Conservation (phyloP, 2,888 invertebrate genomes). For the Aquatica leii region DNA sequence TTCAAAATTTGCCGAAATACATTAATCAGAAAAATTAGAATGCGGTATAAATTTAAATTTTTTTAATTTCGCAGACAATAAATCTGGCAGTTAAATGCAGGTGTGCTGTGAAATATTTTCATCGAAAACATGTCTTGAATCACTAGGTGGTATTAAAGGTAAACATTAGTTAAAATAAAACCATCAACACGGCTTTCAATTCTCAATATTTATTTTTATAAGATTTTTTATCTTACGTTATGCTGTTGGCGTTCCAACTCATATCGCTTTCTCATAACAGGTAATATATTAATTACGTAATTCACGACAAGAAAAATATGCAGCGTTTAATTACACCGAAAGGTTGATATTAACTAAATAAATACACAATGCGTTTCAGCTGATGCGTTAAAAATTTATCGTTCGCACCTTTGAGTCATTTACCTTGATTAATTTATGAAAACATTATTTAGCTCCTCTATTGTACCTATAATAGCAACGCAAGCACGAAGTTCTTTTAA, state of each 20-base stretch:
- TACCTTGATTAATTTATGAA: neutral
- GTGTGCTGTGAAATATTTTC: conserved; percentile 29
- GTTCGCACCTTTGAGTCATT: neutral
- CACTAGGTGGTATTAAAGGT: conserved; percentile 43
- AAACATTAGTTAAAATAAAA: conserved; percentile 44
- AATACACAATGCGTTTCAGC: too few species aligned
- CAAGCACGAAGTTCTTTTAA: too few species aligned
- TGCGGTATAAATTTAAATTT: neutral
- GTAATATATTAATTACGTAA: conserved; percentile 18
- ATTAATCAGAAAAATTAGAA: too few species aligned
- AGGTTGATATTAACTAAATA: too few species aligned
- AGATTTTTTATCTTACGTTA: conserved; percentile 21
- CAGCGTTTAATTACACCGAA: conserved; percentile 9
- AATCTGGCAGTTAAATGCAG: conserved; percentile 18
- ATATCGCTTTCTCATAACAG: conserved; percentile 26
- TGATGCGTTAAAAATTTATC: too few species aligned
- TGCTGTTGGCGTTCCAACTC: neutral
- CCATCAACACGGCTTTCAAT: conserved; percentile 36
- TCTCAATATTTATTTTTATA: conserved; percentile 37
- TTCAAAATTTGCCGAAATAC: neutral
- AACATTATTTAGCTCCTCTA: neutral
- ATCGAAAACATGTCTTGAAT: conserved; percentile 30
- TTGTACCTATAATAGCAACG: too few species aligned
- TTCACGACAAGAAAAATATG: conserved; percentile 16
- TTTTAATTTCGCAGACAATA: neutral